Evolutionary conservation across 2,888 invertebrate species (phyloP), one percentile per base, ranked within the genome.

Genomic region (Andricus curvator): DNA sequence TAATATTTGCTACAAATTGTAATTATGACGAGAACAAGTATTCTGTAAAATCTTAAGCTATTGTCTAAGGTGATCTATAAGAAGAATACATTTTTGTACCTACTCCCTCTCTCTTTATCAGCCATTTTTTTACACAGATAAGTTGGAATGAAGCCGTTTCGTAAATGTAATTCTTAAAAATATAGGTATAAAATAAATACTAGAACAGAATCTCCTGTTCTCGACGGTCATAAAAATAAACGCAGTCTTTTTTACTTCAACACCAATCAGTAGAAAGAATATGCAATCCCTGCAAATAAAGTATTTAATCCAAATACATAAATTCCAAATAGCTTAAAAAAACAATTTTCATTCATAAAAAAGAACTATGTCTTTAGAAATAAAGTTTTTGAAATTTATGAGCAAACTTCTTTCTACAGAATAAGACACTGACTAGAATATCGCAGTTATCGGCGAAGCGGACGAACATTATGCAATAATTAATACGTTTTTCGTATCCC

Each of bases 381-480:
- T 33, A 13, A 48, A 25, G 15, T 13, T 29, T 77, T 13, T 13
- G 22, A 76, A 17, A 33, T 48, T 20, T n/a, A 51, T 44, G 29
- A 68, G 44, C 37, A 44, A 29, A 37, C 29, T 68, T 44, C 25
- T 70, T 74, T 74, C 51, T 51, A 56, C 15, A 48, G 48, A 56
- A 74, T 33, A 44, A 62, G 60, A 77, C n/a, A 56, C 51, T 56
- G 74, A 74, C 74, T 74, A 74, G 56, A 74, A 51, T 74, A 51
- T 70, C 48, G 29, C 20, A 29, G 29, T 70, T 25, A 22, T 62
- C 25, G 15, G 62, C 62, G 15, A 62, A 25, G 25, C 15, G 48
- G 20, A 51, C 51, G 11, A 70, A 51, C 48, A 74, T 33, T 56
- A 33, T 74, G 2, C 15, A 56, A 74, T 33, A 74, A 37, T 33